Evolutionary conservation across 2,797 vertebrate genomes (phyloP).

Genomic region (Moxostoma hubbsi): DNA sequence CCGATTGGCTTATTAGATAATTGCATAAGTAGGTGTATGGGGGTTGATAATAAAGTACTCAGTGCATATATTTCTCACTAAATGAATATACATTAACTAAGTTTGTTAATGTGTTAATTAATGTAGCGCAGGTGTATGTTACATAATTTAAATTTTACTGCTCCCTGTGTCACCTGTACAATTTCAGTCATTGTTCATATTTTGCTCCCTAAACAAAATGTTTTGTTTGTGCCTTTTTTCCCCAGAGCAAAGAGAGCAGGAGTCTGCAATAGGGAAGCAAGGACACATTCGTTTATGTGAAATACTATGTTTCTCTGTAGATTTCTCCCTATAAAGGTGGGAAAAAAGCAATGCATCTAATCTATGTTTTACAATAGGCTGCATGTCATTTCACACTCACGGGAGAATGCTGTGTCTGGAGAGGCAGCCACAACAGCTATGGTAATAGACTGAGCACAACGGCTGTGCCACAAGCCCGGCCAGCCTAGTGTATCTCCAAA

Average conservation of each 20-base stretch:
- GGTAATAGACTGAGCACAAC: slow-evolving; percentile 62
- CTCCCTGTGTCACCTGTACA: background rate
- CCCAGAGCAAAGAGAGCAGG: background rate
- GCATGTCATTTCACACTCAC: slow-evolving; percentile 54
- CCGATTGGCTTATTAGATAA: no score
- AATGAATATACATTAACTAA: no score
- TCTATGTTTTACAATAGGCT: slow-evolving; percentile 66
- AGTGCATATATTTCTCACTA: no score
- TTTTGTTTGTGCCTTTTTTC: background rate
- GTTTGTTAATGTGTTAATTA: no score
- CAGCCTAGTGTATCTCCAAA: slow-evolving; percentile 76
- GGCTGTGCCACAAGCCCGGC: slow-evolving; percentile 47
- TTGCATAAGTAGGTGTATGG: no score
- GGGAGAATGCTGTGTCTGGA: slow-evolving; percentile 56
- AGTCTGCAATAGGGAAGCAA: slow-evolving; percentile 24
- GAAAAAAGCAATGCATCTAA: slow-evolving; percentile 49
- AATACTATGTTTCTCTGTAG: slow-evolving; percentile 58
- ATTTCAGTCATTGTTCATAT: background rate
- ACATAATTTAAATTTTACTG: no score
- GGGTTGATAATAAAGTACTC: no score
- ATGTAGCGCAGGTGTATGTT: no score
- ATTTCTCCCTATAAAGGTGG: slow-evolving; percentile 50
- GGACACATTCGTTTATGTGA: slow-evolving; percentile 51
- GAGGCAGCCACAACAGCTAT: slow-evolving; percentile 59
- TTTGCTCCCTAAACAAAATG: background rate